Percentiles rank a stretch among this genome's conserved stretches.
Evolutionary conservation across 2,113 vertebrate species (phyloP).

Genomic region (Urocitellus parryii): DNA sequence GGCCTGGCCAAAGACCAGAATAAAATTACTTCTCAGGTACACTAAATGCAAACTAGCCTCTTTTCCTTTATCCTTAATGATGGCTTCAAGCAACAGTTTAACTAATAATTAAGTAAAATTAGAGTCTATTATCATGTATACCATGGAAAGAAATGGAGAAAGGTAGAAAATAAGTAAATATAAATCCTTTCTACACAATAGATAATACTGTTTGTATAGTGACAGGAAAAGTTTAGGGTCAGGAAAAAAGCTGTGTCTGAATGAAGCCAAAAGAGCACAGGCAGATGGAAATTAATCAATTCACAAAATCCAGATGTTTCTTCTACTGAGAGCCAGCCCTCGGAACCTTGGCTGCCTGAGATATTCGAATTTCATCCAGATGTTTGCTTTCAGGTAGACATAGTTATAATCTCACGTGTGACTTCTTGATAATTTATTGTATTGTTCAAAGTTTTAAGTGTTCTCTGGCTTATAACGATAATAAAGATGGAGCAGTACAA

Average conservation of each 20-base stretch:
- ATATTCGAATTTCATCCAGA: constrained; percentile 64
- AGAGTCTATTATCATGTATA: not conserved
- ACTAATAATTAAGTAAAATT: constrained; percentile 59
- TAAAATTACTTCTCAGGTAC: constrained; percentile 39
- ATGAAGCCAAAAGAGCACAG: constrained; percentile 48
- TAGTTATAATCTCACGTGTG: not conserved
- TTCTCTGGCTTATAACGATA: not conserved
- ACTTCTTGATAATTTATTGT: constrained; percentile 11
- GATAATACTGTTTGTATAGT: not conserved
- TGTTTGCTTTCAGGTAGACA: constrained; percentile 61
- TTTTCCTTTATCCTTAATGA: constrained; percentile 41
- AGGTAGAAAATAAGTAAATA: constrained; percentile 10
- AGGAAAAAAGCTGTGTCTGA: constrained; percentile 48
- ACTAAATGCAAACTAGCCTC: constrained; percentile 18
- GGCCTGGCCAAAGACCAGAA: not conserved
- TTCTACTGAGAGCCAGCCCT: constrained; percentile 8
- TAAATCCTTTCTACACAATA: not conserved
- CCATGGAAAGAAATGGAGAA: not conserved
- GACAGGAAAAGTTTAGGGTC: not conserved
- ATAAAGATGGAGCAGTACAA: not conserved
- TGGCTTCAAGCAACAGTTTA: constrained; percentile 29
- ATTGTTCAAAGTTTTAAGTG: not conserved
- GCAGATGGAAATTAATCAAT: constrained; percentile 53
- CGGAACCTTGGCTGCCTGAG: constrained; percentile 23
- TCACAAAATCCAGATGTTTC: constrained; percentile 69